Percentiles rank a stretch among this genome's conserved stretches.
phyloP scores from a whole-genome alignment of 2,113 vertebrate species.

The Platanista minor region DNA sequence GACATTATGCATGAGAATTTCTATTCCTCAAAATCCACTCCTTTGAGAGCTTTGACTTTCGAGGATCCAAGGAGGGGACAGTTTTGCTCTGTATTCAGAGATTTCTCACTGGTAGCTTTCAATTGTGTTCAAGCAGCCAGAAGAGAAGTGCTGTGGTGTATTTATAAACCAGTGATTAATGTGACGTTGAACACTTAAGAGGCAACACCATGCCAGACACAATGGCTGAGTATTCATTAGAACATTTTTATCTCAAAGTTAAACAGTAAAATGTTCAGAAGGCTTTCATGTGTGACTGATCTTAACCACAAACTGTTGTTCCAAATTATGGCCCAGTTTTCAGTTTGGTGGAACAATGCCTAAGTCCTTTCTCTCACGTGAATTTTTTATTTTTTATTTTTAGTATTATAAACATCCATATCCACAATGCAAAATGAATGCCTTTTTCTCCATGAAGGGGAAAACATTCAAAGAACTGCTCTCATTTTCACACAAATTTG shows the following conservation, averaged over 20 bases:
- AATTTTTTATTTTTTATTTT: neutral
- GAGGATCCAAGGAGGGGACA: neutral
- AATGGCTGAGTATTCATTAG: constrained; percentile 33
- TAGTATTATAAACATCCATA: neutral
- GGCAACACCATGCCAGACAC: neutral
- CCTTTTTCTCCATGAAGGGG: neutral
- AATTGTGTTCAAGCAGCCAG: neutral
- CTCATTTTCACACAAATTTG: neutral
- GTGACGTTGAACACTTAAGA: constrained; percentile 19
- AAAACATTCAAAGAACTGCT: constrained; percentile 8
- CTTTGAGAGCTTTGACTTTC: neutral
- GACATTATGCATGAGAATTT: neutral
- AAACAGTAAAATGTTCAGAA: constrained; percentile 33
- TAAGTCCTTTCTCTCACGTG: neutral
- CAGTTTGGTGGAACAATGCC: constrained; percentile 25
- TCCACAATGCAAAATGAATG: neutral
- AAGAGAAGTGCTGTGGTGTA: neutral
- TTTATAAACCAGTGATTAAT: constrained; percentile 34
- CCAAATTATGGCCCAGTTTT: constrained; percentile 47
- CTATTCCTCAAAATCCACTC: neutral
- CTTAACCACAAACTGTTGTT: constrained; percentile 45
- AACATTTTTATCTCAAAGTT: constrained; percentile 57
- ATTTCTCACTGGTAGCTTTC: neutral
- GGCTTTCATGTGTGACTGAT: constrained; percentile 29
- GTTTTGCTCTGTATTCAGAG: neutral